Percentiles rank a stretch among this genome's conserved stretches.
These are phyloP conservation scores for Cyphomyrus plagiostoma DNA, from an alignment of 2,113 vertebrate species.

Conservation along the genomic window DNA sequence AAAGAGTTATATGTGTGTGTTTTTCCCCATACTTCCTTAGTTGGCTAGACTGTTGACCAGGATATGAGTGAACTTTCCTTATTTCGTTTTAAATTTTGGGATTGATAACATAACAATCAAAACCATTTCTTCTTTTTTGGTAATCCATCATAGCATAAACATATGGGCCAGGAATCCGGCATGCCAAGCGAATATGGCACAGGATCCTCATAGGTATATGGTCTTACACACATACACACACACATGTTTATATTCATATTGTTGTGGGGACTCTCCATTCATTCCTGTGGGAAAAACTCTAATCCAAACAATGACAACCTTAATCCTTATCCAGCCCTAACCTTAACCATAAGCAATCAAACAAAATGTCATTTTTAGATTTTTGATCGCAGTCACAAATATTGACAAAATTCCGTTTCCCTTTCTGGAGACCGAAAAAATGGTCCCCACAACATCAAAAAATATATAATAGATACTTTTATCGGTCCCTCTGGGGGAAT, in stretches of 20 bases:
- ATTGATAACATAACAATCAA: conserved; percentile 29
- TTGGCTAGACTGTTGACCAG: background rate
- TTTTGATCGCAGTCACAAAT: background rate
- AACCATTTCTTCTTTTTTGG: conserved; percentile 26
- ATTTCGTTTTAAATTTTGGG: background rate
- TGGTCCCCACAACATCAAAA: background rate
- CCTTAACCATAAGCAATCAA: background rate
- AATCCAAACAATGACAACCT: background rate
- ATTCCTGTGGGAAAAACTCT: background rate
- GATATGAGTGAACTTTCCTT: background rate
- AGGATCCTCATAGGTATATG: conserved; percentile 21
- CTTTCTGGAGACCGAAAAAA: background rate
- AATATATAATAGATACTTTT: background rate
- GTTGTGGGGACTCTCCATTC: background rate
- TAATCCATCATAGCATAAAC: conserved; percentile 26
- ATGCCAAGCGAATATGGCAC: conserved; percentile 14
- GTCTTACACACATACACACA: background rate
- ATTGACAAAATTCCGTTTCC: background rate
- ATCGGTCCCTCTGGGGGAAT: background rate
- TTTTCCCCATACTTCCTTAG: background rate
- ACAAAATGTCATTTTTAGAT: background rate
- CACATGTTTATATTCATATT: background rate
- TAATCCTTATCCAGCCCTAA: background rate
- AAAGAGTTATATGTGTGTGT: background rate
- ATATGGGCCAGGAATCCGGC: conserved; percentile 6